These are phyloP conservation scores for Troilus luridus DNA, from an alignment of 2,888 invertebrate genomes.

Conservation along the genomic window DNA sequence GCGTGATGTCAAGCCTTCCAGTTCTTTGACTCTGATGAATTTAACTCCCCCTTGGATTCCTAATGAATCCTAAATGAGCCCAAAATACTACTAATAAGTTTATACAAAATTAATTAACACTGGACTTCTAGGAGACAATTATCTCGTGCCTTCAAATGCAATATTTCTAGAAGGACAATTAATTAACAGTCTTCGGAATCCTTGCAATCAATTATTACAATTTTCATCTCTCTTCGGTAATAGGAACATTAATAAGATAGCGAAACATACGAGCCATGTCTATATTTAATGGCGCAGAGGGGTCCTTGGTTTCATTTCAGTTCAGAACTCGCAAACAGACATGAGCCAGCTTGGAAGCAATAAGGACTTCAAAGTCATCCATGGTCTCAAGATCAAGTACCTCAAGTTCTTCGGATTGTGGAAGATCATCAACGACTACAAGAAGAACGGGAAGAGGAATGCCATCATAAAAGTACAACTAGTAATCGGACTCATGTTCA, in stretches of 20 bases:
- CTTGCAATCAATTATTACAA: conserved; percentile 32
- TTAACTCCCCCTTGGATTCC: not conserved
- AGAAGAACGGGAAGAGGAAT: not conserved
- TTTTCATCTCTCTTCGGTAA: conserved; percentile 4
- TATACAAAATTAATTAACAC: not conserved
- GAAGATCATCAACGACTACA: conserved; percentile 18
- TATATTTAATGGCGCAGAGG: not conserved
- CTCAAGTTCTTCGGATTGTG: conserved; percentile 10
- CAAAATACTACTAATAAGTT: not conserved
- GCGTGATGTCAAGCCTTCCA: not conserved
- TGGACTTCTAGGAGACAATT: not conserved
- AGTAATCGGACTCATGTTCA: not conserved
- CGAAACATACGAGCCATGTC: not conserved
- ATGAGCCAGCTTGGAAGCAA: not conserved
- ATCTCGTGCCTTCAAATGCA: not conserved
- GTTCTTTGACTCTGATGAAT: not conserved
- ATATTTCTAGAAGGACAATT: not conserved
- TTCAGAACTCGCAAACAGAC: not conserved
- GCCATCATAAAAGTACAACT: not conserved
- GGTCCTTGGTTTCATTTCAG: not conserved
- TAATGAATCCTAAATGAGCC: not conserved
- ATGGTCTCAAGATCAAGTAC: not conserved
- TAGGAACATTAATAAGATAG: conserved; percentile 22
- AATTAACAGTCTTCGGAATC: not conserved
- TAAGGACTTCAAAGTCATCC: not conserved